phyloP scores from a whole-genome alignment of 2,888 invertebrate species.

The Chirona hameri region DNA sequence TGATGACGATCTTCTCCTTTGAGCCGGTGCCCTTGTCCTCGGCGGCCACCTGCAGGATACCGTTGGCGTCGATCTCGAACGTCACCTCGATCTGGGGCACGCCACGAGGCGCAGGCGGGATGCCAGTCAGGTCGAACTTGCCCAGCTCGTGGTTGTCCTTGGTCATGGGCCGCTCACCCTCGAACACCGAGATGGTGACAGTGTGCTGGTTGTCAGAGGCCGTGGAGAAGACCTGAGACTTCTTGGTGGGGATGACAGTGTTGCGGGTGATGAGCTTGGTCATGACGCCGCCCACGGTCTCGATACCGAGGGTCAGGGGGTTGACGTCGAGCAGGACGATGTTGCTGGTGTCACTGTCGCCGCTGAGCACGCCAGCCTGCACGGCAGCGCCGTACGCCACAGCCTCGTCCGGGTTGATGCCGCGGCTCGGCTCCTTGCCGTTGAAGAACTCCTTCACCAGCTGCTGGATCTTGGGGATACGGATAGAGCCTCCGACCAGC shows the following conservation, averaged over 20 bases:
- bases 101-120: constrained; percentile 89
- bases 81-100: constrained; percentile 93
- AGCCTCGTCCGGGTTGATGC: constrained; percentile 98
- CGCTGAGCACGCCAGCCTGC: constrained; percentile 95
- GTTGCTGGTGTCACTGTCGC: constrained; percentile 88
- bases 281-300: constrained; percentile 99
- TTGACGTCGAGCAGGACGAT: constrained; percentile 96
- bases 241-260: constrained; percentile 98
- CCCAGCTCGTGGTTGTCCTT: constrained; percentile 98
- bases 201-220: constrained; percentile 99
- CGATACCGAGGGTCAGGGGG: constrained; percentile 98
- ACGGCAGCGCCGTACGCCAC: constrained; percentile 98
- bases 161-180: constrained; percentile 99
- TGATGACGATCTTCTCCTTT: constrained; percentile 93
- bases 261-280: constrained; percentile 96
- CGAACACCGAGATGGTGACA: constrained; percentile 97
- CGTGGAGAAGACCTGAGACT: constrained; percentile 98
- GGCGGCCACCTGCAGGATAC: constrained; percentile 92
- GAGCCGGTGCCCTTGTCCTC: constrained; percentile 99
- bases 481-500: constrained; percentile 96
- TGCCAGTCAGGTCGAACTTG: constrained; percentile 96
- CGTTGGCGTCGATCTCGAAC: constrained; percentile 91
- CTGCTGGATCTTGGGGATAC: constrained; percentile 97
- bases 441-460: constrained; percentile 91
- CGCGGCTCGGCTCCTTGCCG: constrained; percentile 96